Evolutionary conservation across 2,113 vertebrate genomes (phyloP).

Genomic region (Lucifuga dentata): DNA sequence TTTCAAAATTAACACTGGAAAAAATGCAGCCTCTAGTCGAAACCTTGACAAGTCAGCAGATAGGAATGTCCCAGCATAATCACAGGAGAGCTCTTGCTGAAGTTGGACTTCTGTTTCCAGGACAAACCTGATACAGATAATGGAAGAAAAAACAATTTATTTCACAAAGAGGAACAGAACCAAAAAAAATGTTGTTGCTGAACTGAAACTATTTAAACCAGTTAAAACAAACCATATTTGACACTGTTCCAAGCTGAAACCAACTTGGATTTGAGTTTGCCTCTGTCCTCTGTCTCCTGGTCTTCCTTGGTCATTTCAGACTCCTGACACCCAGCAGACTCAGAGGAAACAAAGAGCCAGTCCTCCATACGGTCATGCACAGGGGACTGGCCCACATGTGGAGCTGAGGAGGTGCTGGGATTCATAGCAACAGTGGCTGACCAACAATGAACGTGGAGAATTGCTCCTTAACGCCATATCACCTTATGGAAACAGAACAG

Average conservation of each 20-base stretch:
- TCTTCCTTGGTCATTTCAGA: conserved; percentile 17
- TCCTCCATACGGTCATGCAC: conserved; percentile 52
- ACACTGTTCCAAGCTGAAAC: conserved; percentile 91
- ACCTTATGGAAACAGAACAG: background rate
- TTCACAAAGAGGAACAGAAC: background rate
- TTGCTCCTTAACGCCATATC: conserved; percentile 31
- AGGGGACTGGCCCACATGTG: conserved; percentile 21
- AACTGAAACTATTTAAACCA: background rate
- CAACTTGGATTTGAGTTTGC: conserved; percentile 86
- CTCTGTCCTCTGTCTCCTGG: conserved; percentile 80
- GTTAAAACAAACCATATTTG: conserved; percentile 86
- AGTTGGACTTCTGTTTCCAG: conserved; percentile 87
- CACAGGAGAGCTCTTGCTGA: conserved; percentile 86
- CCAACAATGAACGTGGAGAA: conserved; percentile 5
- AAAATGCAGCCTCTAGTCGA: too few relatives aligned
- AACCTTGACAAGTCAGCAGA: conserved; percentile 83
- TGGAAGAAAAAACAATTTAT: background rate
- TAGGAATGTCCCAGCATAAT: conserved; percentile 85
- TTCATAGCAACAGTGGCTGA: conserved; percentile 54
- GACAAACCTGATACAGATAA: conserved; percentile 81
- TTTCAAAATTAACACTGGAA: too few relatives aligned
- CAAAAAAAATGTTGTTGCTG: background rate
- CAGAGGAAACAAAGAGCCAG: conserved; percentile 70
- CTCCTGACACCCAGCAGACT: conserved; percentile 1
- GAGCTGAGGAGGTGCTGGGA: conserved; percentile 16